phyloP scores from a whole-genome alignment of 2,888 invertebrate genomes.

The Drosophila formosana region DNA sequence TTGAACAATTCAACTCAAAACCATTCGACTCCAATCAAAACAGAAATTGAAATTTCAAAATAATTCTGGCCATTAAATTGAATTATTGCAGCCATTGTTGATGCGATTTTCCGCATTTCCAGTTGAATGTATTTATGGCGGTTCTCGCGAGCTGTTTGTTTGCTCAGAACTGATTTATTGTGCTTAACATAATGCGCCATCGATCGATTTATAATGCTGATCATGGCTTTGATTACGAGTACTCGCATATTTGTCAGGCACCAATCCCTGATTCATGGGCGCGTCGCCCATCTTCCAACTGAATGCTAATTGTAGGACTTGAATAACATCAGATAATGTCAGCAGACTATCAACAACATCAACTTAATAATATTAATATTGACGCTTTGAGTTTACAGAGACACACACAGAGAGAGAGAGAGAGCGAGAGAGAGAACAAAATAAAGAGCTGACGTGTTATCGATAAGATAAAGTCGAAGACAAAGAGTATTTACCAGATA shows the following conservation, averaged over 20 bases:
- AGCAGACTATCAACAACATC: conserved; percentile 3
- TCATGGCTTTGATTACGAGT: conserved; percentile 18
- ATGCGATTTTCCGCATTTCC: conserved; percentile 39
- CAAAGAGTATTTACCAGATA: conserved; percentile 12
- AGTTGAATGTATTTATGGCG: conserved; percentile 21
- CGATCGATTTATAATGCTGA: conserved; percentile 50
- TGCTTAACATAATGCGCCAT: conserved; percentile 40
- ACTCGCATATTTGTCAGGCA: not conserved
- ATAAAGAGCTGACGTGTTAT: not conserved
- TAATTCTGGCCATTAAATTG: conserved; percentile 52
- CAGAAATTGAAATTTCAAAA: not conserved
- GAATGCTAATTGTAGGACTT: conserved; percentile 27
- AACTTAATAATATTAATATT: conserved; percentile 8
- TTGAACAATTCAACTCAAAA: conserved; percentile 24
- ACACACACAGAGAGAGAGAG: not conserved
- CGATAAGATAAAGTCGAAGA: conserved; percentile 21
- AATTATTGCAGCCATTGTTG: conserved; percentile 49
- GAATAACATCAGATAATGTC: conserved; percentile 22
- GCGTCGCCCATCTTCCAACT: conserved; percentile 5
- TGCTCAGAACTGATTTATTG: conserved; percentile 42
- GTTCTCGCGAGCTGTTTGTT: conserved; percentile 21
- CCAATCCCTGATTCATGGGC: conserved; percentile 16
- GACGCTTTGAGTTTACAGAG: not conserved
- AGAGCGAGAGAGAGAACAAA: not conserved
- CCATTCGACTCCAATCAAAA: conserved; percentile 28